Evolutionary conservation across 1,140 invertebrate genomes (phyloP).

Genomic region (Psix sp.): DNA sequence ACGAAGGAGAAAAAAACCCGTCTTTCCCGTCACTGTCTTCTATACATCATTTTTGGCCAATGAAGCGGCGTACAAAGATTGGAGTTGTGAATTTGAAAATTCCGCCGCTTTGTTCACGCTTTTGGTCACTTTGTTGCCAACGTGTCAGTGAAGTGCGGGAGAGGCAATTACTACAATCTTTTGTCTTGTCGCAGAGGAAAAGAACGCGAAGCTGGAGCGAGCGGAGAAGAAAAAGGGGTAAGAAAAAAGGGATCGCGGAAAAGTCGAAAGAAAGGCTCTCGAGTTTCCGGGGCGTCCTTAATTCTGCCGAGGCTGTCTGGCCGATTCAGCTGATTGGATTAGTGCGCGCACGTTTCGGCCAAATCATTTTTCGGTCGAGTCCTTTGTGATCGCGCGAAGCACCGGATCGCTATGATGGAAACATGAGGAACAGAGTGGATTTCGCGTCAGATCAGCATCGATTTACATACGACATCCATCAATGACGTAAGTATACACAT

Average conservation of each 20-base stretch:
- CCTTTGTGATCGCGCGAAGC: conserved; percentile 58
- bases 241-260: conserved; percentile 39
- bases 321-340: too few relatives aligned
- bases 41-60: too few relatives aligned
- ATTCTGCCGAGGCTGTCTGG: too few relatives aligned
- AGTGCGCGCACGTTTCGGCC: conserved; percentile 22
- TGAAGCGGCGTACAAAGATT: too few relatives aligned
- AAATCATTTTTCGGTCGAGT: conserved; percentile 58
- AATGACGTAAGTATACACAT: conserved; percentile 73
- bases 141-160: conserved; percentile 23
- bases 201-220: conserved; percentile 11
- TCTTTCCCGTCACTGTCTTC: conserved; percentile 46
- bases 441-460: conserved; percentile 65
- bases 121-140: conserved; percentile 14
- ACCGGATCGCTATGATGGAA: conserved; percentile 70
- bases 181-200: conserved; percentile 38
- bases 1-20: conserved; percentile 31
- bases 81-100: conserved; percentile 6
- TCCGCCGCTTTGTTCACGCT: conserved; percentile 13
- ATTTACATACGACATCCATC: conserved; percentile 69
- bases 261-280: conserved; percentile 43
- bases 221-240: conserved; percentile 4
- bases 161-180: conserved; percentile 26
- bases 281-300: too few relatives aligned
- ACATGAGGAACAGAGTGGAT: conserved; percentile 71